Percentiles rank a stretch among this genome's conserved stretches.
Conservation (phyloP, 2,888 invertebrate genomes). For the Aphodius granarius region DNA sequence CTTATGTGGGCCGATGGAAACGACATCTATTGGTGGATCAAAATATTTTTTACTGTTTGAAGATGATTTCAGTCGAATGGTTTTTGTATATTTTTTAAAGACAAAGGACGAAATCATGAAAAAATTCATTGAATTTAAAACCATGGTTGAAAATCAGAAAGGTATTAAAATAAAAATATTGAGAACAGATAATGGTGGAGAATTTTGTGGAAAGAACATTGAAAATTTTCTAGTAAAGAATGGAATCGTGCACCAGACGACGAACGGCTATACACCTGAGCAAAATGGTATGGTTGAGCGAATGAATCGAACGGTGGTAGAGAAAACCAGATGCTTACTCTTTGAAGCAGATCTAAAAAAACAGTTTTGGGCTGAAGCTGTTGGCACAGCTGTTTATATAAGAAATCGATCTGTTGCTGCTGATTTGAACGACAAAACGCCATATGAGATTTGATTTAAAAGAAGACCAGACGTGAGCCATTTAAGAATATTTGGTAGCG, state of each 20-base stretch:
- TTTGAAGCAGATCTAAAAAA: constrained; percentile 36
- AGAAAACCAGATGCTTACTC: constrained; percentile 37
- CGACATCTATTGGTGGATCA: constrained; percentile 24
- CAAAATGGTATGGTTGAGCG: constrained; percentile 41
- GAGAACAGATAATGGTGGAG: constrained; percentile 33
- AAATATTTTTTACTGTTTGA: constrained; percentile 21
- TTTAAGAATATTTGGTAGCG: constrained; percentile 39
- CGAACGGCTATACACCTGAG: constrained; percentile 40
- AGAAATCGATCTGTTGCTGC: constrained; percentile 31
- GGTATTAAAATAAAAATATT: constrained; percentile 29
- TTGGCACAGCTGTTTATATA: constrained; percentile 36
- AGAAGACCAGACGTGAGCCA: constrained; percentile 42
- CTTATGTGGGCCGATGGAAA: constrained; percentile 40
- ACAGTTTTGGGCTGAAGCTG: constrained; percentile 38
- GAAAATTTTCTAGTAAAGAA: constrained; percentile 31
- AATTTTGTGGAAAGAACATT: constrained; percentile 33
- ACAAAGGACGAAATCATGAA: constrained; percentile 37
- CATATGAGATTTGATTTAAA: constrained; percentile 42
- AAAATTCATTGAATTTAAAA: constrained; percentile 38
- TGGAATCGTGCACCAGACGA: constrained; percentile 42
- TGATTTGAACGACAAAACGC: constrained; percentile 36
- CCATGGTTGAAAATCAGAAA: constrained; percentile 28
- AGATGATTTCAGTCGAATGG: constrained; percentile 30
- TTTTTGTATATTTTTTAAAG: constrained; percentile 27
- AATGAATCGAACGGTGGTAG: constrained; percentile 37